phyloP scores from a whole-genome alignment of 2,797 vertebrate genomes.

The Tolypeutes matacus region DNA sequence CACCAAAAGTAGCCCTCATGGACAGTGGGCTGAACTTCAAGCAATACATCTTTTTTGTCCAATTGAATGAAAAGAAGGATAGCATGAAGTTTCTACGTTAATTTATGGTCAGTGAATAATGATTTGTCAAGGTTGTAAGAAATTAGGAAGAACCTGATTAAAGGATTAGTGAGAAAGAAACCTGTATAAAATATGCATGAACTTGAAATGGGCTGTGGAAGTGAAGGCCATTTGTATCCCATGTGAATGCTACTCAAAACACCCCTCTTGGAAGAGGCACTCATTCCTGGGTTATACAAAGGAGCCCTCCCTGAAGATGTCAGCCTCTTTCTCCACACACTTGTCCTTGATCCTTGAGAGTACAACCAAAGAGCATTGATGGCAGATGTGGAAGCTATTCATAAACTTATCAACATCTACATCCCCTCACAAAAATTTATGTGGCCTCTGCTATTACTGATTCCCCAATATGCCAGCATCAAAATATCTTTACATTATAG shows the following conservation, averaged over 20 bases:
- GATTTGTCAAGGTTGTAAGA: not conserved
- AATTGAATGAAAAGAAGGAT: not conserved
- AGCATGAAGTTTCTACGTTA: not conserved
- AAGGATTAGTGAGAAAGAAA: slow-evolving; percentile 31
- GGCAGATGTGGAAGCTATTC: not conserved
- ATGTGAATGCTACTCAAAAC: not conserved
- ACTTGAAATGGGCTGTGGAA: not conserved
- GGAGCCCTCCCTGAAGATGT: not conserved
- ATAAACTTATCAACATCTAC: not conserved
- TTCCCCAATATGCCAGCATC: not conserved
- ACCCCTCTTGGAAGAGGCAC: not conserved
- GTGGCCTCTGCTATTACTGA: not conserved
- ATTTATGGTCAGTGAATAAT: not conserved
- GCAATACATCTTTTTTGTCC: not conserved
- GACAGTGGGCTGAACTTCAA: not conserved
- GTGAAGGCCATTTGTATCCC: not conserved
- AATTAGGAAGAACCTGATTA: not conserved
- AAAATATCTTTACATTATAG: not conserved
- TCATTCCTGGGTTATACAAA: not conserved
- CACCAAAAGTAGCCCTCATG: not conserved
- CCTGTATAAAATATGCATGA: not conserved
- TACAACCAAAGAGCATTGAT: not conserved
- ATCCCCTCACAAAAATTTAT: not conserved
- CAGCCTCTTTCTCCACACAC: not conserved
- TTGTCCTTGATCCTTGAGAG: not conserved